phyloP scores from a whole-genome alignment of 2,797 vertebrate species.

The Xyrichtys novacula region DNA sequence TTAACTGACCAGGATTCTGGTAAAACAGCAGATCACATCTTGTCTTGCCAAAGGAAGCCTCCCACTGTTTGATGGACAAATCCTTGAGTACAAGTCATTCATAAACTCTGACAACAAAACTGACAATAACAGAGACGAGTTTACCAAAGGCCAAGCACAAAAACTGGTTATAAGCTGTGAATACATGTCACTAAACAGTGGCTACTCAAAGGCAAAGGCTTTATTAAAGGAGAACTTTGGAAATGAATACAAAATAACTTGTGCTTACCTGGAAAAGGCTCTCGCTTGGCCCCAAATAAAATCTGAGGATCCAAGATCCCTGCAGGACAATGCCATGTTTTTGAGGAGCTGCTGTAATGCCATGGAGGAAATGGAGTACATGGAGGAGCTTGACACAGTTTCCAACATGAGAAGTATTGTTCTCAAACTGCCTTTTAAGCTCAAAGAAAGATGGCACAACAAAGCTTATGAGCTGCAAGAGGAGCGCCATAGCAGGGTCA shows the following conservation, averaged over 20 bases:
- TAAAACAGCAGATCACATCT: not conserved
- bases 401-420: slow-evolving; percentile 8
- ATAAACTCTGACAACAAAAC: slow-evolving; percentile 2
- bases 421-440: not conserved
- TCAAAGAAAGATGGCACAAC: not conserved
- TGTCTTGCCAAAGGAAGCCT: not conserved
- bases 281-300: not conserved
- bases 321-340: not conserved
- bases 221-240: slow-evolving; percentile 9
- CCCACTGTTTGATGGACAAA: not conserved
- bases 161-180: slow-evolving; percentile 8
- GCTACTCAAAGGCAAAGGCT: not conserved
- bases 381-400: not conserved
- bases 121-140: slow-evolving; percentile 6
- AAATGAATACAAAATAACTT: not conserved
- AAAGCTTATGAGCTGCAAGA: slow-evolving; percentile 1
- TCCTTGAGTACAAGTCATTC: slow-evolving; percentile 1
- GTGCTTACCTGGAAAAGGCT: slow-evolving; percentile 17
- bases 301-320: not conserved
- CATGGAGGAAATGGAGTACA: not conserved
- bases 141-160: slow-evolving; percentile 6
- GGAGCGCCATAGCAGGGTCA: not conserved
- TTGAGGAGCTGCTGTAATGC: not conserved
- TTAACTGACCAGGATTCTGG: not conserved
- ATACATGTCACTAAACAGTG: not conserved